These are phyloP conservation scores for Actinia equina DNA, from an alignment of 64 coral and sea anemone genomes.

Conservation along the genomic window DNA sequence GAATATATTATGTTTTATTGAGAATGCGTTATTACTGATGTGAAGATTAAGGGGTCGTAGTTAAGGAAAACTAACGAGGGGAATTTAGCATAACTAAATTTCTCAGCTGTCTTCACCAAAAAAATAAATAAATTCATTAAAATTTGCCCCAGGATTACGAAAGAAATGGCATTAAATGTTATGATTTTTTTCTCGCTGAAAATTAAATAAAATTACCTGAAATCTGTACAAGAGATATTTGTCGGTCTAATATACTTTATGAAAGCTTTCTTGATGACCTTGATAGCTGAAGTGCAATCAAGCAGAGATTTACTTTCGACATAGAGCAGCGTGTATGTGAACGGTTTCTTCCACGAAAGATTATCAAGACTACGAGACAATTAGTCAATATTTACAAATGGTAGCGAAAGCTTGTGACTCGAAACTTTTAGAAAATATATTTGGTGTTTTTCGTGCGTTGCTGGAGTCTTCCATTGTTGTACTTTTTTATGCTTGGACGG, in stretches of 20 bases:
- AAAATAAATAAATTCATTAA: too few species aligned
- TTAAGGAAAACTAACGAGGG: not conserved
- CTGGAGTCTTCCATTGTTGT: not conserved
- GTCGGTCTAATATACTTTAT: not conserved
- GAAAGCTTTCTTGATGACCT: not conserved
- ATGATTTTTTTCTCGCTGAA: too few species aligned
- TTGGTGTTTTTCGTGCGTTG: not conserved
- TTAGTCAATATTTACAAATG: not conserved
- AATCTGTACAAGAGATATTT: not conserved
- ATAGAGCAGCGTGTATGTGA: not conserved
- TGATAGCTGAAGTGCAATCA: not conserved
- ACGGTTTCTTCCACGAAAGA: not conserved
- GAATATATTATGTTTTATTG: not conserved
- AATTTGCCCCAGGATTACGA: too few species aligned
- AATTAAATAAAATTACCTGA: not conserved
- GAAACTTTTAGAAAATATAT: not conserved
- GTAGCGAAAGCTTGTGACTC: not conserved
- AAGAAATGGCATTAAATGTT: too few species aligned
- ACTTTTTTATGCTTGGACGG: not conserved
- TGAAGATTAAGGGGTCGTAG: not conserved
- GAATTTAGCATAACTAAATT: not conserved
- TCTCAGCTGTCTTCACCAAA: too few species aligned
- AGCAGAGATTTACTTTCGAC: not conserved
- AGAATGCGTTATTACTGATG: not conserved
- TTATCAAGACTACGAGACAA: not conserved